Evolutionary conservation across 1,140 invertebrate species (phyloP).

Genomic region (Megalonaias nervosa): DNA sequence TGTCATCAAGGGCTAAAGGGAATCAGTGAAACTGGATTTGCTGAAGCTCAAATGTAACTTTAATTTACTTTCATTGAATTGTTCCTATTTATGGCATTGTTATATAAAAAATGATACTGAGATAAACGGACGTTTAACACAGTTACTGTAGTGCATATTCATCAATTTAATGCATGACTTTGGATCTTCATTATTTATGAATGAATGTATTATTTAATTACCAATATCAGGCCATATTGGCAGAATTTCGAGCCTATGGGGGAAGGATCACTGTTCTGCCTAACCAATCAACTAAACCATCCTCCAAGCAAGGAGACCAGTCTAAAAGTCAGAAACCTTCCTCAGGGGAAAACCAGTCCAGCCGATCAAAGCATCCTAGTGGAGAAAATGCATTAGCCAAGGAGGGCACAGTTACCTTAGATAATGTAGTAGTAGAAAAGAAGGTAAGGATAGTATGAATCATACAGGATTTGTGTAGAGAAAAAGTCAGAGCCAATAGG

Average conservation of each 20-base stretch:
- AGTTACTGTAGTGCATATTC: background rate
- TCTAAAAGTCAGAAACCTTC: background rate
- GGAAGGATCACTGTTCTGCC: slow-evolving; percentile 75
- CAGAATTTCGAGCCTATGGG: slow-evolving; percentile 90
- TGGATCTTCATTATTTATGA: background rate
- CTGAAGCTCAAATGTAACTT: too few relatives aligned
- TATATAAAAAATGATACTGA: background rate
- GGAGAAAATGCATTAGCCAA: background rate
- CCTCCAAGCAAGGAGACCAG: background rate
- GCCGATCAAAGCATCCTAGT: background rate
- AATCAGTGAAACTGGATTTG: too few relatives aligned
- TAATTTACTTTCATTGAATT: too few relatives aligned
- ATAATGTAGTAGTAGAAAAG: background rate
- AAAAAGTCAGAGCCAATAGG: too few relatives aligned
- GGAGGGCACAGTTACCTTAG: background rate
- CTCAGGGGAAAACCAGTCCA: slow-evolving; percentile 7
- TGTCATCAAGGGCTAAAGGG: too few relatives aligned
- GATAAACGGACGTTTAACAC: background rate
- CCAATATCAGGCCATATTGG: slow-evolving; percentile 79
- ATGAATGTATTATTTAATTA: background rate
- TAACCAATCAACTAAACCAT: background rate
- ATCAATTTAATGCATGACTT: background rate
- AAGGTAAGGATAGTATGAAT: background rate
- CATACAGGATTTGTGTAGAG: too few relatives aligned
- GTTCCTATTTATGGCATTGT: background rate